Percentiles rank a stretch among this genome's conserved stretches.
These are phyloP conservation scores for Oxyruncus cristatus DNA, from an alignment of 2,113 vertebrate genomes.

Conservation along the genomic window DNA sequence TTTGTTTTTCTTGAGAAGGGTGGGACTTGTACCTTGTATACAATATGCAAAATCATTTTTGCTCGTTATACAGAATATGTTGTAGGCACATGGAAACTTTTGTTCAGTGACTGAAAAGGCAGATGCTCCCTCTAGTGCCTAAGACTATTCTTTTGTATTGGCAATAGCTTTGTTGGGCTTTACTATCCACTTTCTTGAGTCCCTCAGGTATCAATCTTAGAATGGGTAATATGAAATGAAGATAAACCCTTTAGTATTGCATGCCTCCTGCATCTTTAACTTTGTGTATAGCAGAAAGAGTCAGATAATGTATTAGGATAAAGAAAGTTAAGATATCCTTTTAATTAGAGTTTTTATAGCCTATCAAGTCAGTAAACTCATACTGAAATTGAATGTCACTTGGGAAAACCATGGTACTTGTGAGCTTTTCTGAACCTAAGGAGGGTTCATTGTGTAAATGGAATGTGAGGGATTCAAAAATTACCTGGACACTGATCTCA, in stretches of 20 bases:
- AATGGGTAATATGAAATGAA: neutral
- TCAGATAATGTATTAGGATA: neutral
- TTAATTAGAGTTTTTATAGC: neutral
- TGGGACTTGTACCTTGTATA: neutral
- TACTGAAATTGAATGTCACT: neutral
- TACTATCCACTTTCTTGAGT: neutral
- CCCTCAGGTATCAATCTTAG: neutral
- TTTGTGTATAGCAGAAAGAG: neutral
- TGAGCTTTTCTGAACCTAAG: neutral
- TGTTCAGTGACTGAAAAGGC: conserved; percentile 28
- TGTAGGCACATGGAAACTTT: neutral
- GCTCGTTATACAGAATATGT: neutral
- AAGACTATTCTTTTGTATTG: neutral
- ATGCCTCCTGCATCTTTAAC: neutral
- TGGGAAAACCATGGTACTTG: neutral
- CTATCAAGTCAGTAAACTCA: neutral
- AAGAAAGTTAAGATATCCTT: neutral
- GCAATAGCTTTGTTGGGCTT: neutral
- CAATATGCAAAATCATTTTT: neutral
- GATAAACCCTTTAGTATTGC: neutral
- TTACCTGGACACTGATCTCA: neutral
- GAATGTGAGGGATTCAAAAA: neutral
- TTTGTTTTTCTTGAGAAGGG: neutral
- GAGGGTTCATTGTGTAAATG: neutral
- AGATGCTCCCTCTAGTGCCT: conserved; percentile 66